Percentiles rank a stretch among this genome's conserved stretches.
phyloP scores from a whole-genome alignment of 2,113 vertebrate species.

The Phylloscopus trochilus region DNA sequence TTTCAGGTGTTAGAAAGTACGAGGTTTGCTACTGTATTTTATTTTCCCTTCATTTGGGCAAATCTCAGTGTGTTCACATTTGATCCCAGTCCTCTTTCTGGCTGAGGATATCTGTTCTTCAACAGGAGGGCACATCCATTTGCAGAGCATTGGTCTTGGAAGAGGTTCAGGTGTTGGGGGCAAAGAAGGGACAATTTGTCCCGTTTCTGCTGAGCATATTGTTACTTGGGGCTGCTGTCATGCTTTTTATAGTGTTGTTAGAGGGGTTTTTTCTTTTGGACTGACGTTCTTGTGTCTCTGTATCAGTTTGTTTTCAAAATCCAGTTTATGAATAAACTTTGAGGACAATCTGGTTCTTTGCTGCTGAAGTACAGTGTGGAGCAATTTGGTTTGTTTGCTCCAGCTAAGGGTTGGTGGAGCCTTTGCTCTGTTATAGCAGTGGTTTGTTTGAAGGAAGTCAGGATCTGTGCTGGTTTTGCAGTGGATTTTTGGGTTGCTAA shows the following conservation, averaged over 20 bases:
- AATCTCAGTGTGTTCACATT: neutral
- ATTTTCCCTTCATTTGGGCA: neutral
- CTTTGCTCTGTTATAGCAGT: neutral
- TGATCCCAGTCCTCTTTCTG: neutral
- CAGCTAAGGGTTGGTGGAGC: neutral
- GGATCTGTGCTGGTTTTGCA: neutral
- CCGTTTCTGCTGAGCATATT: neutral
- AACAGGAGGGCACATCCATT: neutral
- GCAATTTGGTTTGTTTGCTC: neutral
- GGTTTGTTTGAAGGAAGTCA: neutral
- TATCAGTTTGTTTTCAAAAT: neutral
- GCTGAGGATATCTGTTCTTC: neutral
- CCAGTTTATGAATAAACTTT: neutral
- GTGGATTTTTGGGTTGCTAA: neutral
- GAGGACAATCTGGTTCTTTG: neutral
- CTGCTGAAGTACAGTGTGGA: neutral
- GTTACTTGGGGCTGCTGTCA: neutral
- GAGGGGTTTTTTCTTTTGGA: neutral
- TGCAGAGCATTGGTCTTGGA: neutral
- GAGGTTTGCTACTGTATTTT: neutral
- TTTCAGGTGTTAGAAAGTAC: slow-evolving; percentile 37
- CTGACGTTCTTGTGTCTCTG: neutral
- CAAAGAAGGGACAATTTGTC: neutral
- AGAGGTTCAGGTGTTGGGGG: neutral
- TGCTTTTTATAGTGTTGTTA: neutral